Base-by-base conservation (phyloP, 2,888 invertebrate species). In the Hipparchia sbordonii region DNA sequence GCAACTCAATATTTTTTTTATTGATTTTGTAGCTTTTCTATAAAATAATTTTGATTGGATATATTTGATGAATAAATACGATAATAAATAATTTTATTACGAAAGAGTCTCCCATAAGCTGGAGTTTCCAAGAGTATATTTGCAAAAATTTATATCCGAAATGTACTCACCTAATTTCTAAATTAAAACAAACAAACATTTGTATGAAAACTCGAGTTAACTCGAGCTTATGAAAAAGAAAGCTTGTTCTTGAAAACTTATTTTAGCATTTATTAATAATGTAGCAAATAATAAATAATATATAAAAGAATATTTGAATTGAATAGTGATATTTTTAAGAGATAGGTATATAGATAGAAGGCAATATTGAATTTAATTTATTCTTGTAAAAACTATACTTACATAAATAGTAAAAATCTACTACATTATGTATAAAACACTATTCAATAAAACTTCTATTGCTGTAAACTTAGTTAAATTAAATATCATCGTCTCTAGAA, bases 281-380 rank as follows among this genome's bases (percentile, higher is more conserved):
- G 7, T 56, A 60, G 9, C 39, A 66, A 52, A 54, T 5, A 52
- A 23, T 69, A 67, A 71, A 72, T 72, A 74, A 8, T 57, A 39
- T 23, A 10, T 10, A 6, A 33, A 12, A 69, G 68, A 67, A 72
- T 72, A 75, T 70, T 72, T 70, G 62, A 72, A 72, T 51, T 67
- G 45, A 68, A 74, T 72, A 69, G 66, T 72, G 61, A 70, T 74
- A 76, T 45, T 68, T 57, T 63, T 73, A 73, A 73, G 74, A 72
- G 10, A 2, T 52, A 74, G 8, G 13, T 13, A 57, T 57, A 70
- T 74, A 76, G 74, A 71, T 74, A 74, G 71, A 62, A 72, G 61
- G 72, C 67, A 76, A 73, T 73, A 73, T 73, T 70, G 12, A 74
- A 76, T 72, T 74, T 74, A 61, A 74, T 76, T 76, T 76, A 76